Conservation (phyloP, 2,888 invertebrate genomes). For the Hypercompe scribonia region DNA sequence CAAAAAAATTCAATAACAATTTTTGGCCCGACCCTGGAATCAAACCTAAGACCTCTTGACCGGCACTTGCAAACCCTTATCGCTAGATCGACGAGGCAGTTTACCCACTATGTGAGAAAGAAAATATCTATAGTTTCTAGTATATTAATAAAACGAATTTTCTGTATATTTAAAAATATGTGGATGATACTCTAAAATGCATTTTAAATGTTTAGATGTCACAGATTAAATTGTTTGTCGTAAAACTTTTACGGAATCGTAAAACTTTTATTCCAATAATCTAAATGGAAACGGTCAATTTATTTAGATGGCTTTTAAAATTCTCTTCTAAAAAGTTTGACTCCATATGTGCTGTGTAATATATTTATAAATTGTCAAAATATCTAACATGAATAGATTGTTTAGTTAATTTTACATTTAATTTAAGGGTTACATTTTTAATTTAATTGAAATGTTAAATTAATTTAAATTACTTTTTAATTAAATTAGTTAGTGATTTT, state of each 20-base stretch:
- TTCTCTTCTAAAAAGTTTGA: slow-evolving; percentile 13
- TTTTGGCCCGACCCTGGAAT: too few species aligned
- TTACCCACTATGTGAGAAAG: too few species aligned
- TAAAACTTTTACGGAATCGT: slow-evolving; percentile 50
- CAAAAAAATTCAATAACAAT: too few species aligned
- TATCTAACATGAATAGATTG: neutral
- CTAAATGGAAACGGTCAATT: slow-evolving; percentile 41
- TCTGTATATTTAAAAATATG: neutral
- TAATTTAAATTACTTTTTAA: too few species aligned
- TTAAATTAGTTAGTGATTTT: too few species aligned
- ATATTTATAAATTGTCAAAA: neutral
- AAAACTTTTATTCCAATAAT: slow-evolving; percentile 53
- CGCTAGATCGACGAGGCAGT: too few species aligned
- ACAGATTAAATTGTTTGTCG: slow-evolving; percentile 43
- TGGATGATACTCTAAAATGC: neutral
- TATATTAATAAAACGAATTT: neutral
- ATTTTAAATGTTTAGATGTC: slow-evolving; percentile 6
- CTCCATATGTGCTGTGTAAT: neutral
- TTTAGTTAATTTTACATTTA: too few species aligned
- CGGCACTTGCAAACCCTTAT: too few species aligned
- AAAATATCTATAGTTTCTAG: neutral
- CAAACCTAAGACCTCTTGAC: too few species aligned
- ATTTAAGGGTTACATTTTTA: too few species aligned
- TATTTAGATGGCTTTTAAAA: slow-evolving; percentile 44
- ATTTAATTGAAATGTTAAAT: too few species aligned